Evolutionary conservation across 2,797 vertebrate species (phyloP).

Genomic region (Moxostoma hubbsi): DNA sequence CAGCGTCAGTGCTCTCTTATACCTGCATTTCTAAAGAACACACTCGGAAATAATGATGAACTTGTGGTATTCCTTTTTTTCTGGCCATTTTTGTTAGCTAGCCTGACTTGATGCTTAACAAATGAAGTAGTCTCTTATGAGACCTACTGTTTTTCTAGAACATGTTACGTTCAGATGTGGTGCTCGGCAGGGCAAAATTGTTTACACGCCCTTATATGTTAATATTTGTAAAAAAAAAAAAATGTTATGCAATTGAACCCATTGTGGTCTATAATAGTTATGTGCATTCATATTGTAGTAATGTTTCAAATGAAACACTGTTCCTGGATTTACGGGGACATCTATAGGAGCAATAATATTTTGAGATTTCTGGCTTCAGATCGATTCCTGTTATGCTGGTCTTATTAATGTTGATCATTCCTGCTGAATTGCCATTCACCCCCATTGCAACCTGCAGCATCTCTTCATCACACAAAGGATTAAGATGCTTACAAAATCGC

Average conservation of each 20-base stretch:
- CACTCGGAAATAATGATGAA: background rate
- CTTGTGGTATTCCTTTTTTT: background rate
- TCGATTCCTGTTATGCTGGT: background rate
- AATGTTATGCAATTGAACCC: no score
- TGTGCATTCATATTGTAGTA: background rate
- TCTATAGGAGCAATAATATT: no score
- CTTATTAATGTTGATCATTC: background rate
- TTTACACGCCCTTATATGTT: background rate
- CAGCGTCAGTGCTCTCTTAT: background rate
- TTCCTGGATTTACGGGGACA: no score
- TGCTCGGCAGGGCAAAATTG: background rate
- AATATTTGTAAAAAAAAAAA: no score
- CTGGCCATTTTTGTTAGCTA: slow-evolving; percentile 21
- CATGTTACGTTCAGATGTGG: background rate
- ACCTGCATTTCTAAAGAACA: background rate
- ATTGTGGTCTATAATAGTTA: background rate
- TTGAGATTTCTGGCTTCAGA: background rate
- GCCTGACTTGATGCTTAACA: slow-evolving; percentile 17
- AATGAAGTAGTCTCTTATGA: slow-evolving; percentile 17
- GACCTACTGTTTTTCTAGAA: slow-evolving; percentile 3
- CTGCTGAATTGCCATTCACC: background rate
- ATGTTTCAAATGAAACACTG: background rate
- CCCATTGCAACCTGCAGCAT: background rate
- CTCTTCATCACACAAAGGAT: background rate
- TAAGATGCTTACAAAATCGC: background rate